A percentile compares a stretch with the other conserved stretches of the same genome.
These are phyloP conservation scores for Lasioglossum albipes DNA, from an alignment of 1,140 invertebrate genomes.

Conservation along the genomic window DNA sequence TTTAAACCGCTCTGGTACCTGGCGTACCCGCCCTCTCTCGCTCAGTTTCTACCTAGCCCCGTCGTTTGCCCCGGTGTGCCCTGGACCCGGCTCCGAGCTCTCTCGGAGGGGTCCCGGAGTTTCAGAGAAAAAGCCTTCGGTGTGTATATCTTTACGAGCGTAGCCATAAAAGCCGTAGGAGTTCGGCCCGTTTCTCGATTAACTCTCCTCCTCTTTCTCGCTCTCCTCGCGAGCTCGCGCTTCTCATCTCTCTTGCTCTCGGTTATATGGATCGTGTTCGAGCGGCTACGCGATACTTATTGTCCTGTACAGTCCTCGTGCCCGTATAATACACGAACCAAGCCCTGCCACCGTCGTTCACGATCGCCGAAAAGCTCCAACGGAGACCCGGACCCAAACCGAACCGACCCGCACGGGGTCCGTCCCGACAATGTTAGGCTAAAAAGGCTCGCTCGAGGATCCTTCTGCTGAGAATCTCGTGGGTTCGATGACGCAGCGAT, in stretches of 20 bases:
- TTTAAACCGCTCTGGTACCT: conserved; percentile 22
- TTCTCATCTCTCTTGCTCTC: not conserved
- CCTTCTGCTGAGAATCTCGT: too few relatives aligned
- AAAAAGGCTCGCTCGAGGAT: too few relatives aligned
- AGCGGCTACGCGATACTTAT: conserved; percentile 61
- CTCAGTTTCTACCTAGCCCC: conserved; percentile 10
- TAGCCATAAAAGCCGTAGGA: conserved; percentile 66
- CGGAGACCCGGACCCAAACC: not conserved
- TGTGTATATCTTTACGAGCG: conserved; percentile 67
- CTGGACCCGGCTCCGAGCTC: conserved; percentile 39
- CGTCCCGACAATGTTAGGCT: too few relatives aligned
- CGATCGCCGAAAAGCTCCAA: conserved; percentile 9
- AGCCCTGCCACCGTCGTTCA: conserved; percentile 48
- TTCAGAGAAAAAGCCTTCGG: conserved; percentile 64
- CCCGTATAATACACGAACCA: conserved; percentile 54
- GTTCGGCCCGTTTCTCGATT: conserved; percentile 64
- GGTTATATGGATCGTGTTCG: conserved; percentile 58
- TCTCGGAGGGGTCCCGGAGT: conserved; percentile 56
- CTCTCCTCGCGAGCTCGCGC: too few relatives aligned
- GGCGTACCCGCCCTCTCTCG: conserved; percentile 18
- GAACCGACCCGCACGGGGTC: too few relatives aligned
- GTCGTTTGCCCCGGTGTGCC: conserved; percentile 46
- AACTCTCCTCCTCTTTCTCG: conserved; percentile 43
- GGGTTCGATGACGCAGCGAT: too few relatives aligned
- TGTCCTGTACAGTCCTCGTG: conserved; percentile 62